A percentile compares a stretch with the other conserved stretches of the same genome.
Conservation (phyloP, 2,888 invertebrate species). For the Folsomia candida region DNA sequence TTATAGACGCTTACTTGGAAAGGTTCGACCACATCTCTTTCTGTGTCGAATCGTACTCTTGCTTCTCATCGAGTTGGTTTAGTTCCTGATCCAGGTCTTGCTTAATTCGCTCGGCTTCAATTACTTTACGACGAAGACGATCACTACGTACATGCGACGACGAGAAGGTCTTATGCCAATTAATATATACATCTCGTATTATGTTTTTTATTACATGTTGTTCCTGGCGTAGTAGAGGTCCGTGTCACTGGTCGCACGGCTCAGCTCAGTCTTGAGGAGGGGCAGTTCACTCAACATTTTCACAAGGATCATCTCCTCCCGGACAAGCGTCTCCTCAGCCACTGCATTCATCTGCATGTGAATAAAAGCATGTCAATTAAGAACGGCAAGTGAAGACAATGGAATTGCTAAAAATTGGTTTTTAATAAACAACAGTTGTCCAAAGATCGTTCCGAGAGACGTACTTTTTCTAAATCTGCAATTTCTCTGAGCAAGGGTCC, state of each 20-base stretch:
- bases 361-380: no score
- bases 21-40: conserved; percentile 22
- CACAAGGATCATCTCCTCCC: background rate
- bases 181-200: no score
- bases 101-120: conserved; percentile 29
- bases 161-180: no score
- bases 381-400: no score
- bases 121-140: conserved; percentile 21
- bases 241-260: background rate
- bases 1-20: conserved; percentile 11
- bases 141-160: conserved; percentile 13
- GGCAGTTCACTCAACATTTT: background rate
- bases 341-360: background rate
- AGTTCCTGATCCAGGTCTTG: conserved; percentile 19
- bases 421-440: no score
- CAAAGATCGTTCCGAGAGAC: no score
- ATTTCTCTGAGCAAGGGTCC: background rate
- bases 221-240: background rate
- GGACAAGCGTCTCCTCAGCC: background rate
- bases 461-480: background rate
- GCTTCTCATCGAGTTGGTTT: conserved; percentile 21
- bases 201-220: conserved; percentile 1
- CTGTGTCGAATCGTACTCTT: conserved; percentile 17
- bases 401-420: no score
- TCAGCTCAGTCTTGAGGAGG: background rate